Base-by-base conservation (phyloP, 1,140 invertebrate genomes). In the Lasioglossum baleicum region DNA sequence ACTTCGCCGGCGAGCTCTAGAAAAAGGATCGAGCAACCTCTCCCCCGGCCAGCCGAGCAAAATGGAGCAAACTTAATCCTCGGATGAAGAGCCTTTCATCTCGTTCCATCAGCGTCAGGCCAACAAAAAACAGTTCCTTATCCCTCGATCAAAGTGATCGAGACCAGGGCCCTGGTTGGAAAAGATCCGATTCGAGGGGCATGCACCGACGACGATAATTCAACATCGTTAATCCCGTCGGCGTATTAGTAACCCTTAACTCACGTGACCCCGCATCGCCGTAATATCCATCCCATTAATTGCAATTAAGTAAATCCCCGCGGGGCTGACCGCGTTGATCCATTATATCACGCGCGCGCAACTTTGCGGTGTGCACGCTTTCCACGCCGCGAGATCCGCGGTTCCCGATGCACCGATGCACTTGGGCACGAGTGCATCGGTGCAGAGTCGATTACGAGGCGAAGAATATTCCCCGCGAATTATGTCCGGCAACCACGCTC, bases 201-300 rank as follows among this genome's bases (percentile, higher is more conserved):
- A 51, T 17, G 60, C 15, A 35, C 48, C 22, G 35, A 66, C 67
- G 88, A 93, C 67, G 88, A 93, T 93, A 91, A 92, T 89, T 93
- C 90, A 92, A 72, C 90, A 90, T 91, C 90, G 91, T 92, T 92
- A 92, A 92, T 92, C 90, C 90, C 88, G 89, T 90, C 88, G 87
- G 90, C 90, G 89, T 89, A 90, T 92, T 92, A 90, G 89, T 92
- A 91, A 92, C 90, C 89, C 85, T 90, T 91, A 91, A 90, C 83
- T 91, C 88, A 83, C 85, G 86, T 88, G 85, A 91, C 85, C 88
- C 84, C 83, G 80, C 86, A 84, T 83, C 85, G 82, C 83, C 71
- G 88, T 89, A 90, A 90, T 92, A 92, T 91, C 90, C 92, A 86
- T 87, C 81, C 90, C 92, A 92, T 93, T 93, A 93, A 93, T 93